Percentiles rank a stretch among this genome's conserved stretches.
Conservation (phyloP, 2,113 vertebrate species). For the Pleuronectes platessa region DNA sequence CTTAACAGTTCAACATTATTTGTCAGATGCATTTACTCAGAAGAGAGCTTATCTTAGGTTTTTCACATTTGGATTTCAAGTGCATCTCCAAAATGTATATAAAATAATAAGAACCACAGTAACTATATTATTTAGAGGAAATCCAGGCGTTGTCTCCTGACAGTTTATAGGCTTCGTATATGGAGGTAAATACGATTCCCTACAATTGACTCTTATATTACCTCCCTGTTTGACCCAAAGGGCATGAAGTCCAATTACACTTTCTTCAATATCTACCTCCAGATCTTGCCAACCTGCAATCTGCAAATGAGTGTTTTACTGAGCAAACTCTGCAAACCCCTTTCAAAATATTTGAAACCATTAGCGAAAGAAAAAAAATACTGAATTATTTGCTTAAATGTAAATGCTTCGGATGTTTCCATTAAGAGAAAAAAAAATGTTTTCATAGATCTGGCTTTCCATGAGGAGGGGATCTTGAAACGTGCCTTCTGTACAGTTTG, state of each 20-base stretch:
- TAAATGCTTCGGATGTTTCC: slow-evolving; percentile 67
- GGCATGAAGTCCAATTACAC: slow-evolving; percentile 76
- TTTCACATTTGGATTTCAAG: not conserved
- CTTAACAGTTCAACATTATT: slow-evolving; percentile 21
- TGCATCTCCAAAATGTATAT: slow-evolving; percentile 5
- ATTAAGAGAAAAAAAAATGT: slow-evolving; percentile 61
- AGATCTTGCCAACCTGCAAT: slow-evolving; percentile 77
- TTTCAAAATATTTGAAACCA: slow-evolving; percentile 79
- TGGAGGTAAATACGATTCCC: slow-evolving; percentile 63
- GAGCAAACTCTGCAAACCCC: slow-evolving; percentile 69
- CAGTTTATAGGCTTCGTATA: slow-evolving; percentile 28
- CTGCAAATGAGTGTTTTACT: slow-evolving; percentile 79
- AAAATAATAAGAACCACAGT: slow-evolving; percentile 13
- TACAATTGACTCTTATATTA: slow-evolving; percentile 66
- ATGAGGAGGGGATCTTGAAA: slow-evolving; percentile 49
- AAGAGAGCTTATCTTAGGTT: slow-evolving; percentile 11
- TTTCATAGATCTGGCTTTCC: slow-evolving; percentile 70
- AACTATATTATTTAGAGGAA: slow-evolving; percentile 13
- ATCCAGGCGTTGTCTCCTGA: slow-evolving; percentile 35
- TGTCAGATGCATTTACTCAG: slow-evolving; percentile 9
- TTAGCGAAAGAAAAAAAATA: slow-evolving; percentile 58
- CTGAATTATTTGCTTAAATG: slow-evolving; percentile 76
- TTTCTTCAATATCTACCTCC: slow-evolving; percentile 69
- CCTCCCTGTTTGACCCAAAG: slow-evolving; percentile 68
- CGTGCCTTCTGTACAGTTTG: slow-evolving; percentile 46